Conservation (phyloP, 2,113 vertebrate genomes). For the Thomomys bottae region DNA sequence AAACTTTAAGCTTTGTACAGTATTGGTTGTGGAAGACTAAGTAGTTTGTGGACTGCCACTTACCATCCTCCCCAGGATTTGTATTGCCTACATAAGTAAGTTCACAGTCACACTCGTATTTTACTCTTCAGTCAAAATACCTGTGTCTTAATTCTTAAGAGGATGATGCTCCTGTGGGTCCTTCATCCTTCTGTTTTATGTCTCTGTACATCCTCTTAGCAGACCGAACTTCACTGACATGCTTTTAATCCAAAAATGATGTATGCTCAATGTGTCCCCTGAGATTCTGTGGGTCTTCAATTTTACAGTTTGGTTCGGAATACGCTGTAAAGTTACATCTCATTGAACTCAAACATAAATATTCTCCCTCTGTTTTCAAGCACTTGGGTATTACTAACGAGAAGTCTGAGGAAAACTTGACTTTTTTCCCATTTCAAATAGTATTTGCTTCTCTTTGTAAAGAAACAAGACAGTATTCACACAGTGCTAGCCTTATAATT, state of each 20-base stretch:
- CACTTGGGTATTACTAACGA: neutral
- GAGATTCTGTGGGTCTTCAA: neutral
- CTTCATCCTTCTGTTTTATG: neutral
- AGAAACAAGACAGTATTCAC: too few species aligned
- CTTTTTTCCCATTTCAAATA: neutral
- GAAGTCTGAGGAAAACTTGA: neutral
- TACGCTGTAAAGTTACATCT: neutral
- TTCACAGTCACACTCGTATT: slow-evolving; percentile 18
- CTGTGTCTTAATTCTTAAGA: neutral
- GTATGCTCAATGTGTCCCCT: neutral
- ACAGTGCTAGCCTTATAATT: too few species aligned
- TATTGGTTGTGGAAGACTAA: neutral
- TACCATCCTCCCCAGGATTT: neutral
- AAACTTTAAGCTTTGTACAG: too few species aligned
- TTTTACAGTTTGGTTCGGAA: neutral
- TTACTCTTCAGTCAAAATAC: slow-evolving; percentile 24
- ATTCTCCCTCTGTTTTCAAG: neutral
- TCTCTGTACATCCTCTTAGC: neutral
- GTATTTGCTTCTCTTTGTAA: neutral
- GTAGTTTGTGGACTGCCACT: neutral
- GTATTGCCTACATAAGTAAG: neutral
- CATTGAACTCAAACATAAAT: neutral
- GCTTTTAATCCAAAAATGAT: neutral
- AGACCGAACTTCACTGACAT: neutral
- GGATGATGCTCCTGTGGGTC: neutral